Base-by-base conservation (phyloP, 53 echinoderm and acorn worm genomes). In the Actinopyga echinites region DNA sequence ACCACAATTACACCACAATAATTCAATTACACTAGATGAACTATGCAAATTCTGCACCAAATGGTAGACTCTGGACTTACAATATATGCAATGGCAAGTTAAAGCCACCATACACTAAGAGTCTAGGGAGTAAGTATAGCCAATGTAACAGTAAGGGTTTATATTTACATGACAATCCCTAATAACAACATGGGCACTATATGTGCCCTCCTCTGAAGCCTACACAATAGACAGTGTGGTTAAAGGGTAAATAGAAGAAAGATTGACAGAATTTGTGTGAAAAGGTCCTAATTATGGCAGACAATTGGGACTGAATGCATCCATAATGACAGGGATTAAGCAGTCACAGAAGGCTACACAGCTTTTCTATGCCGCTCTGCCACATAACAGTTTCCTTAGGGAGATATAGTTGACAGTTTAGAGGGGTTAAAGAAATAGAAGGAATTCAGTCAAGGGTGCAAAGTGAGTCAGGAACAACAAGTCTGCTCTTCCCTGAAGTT, bases 111-210 rank as follows among this genome's bases (percentile, higher is more conserved):
- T 49, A 49, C 49, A 15, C 0, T 1, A 1, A 49, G 17, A 15
- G 49, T 49, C 12, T 49, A 26, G 71, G 71, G 71, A 71, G 71
- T 71, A 43, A 45, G 71, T 71, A 0, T 23, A 42, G 45, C 28
- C 42, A 26, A 40, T 71, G 71, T 43, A 42, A 71, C 71, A 71
- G 71, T 23, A 1, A 42, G 5, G 44, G 71, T 37, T 71, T 40
- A 21, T 29, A 55, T 78, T 78, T 78, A 78, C 78, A 78, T 78
- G 78, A 78, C 78, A 78, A 78, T 78, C 78, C 55, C 78, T 78
- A 78, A 78, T 78, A 78, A 78, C 56, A 78, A 78, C 78, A 78
- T 52, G 54, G 78, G 31, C 32, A 78, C 30, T 54, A 30, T 4
- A 31, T 44, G 26, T 74, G 56, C 78, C 78, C 57, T 56, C 55